Percentiles rank a stretch among this genome's conserved stretches.
Evolutionary conservation across 2,888 invertebrate genomes (phyloP).

Genomic region (Lasioglossum villosulum): DNA sequence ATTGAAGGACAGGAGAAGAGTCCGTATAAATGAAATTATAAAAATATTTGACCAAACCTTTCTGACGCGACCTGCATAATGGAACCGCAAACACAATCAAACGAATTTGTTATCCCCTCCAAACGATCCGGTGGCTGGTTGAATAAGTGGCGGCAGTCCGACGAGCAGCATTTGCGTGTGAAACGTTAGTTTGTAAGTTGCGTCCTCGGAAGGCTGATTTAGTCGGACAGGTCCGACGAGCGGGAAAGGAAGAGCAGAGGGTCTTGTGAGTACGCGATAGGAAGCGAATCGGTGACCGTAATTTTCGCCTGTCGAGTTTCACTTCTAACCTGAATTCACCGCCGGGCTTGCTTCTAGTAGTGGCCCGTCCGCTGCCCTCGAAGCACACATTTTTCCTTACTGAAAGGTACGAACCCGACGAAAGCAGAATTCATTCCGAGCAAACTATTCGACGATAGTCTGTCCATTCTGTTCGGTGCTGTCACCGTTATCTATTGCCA

Average conservation of each 20-base stretch:
- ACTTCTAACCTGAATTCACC: conserved; percentile 83
- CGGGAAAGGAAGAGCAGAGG: conserved; percentile 15
- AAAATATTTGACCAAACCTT: conserved; percentile 2
- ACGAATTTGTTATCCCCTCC: conserved; percentile 45
- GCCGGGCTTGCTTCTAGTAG: conserved; percentile 27
- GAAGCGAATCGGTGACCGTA: conserved; percentile 65
- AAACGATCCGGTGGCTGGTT: conserved; percentile 5
- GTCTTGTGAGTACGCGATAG: conserved; percentile 52
- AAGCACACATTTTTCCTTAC: conserved; percentile 31
- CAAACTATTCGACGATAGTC: neutral
- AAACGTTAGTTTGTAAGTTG: conserved; percentile 27
- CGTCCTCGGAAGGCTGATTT: neutral
- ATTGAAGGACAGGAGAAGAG: neutral
- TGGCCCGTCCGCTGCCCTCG: conserved; percentile 17
- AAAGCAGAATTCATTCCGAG: neutral
- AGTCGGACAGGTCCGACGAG: neutral
- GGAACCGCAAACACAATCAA: conserved; percentile 9
- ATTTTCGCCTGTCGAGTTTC: conserved; percentile 78
- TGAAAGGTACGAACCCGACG: neutral
- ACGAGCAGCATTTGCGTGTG: conserved; percentile 44
- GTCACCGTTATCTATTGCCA: conserved; percentile 11
- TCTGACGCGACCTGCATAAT: neutral
- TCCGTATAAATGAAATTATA: neutral
- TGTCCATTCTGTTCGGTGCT: neutral
- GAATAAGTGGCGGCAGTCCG: conserved; percentile 47